Conservation (phyloP, 2,888 invertebrate genomes). For the Rhogogaster chlorosoma region DNA sequence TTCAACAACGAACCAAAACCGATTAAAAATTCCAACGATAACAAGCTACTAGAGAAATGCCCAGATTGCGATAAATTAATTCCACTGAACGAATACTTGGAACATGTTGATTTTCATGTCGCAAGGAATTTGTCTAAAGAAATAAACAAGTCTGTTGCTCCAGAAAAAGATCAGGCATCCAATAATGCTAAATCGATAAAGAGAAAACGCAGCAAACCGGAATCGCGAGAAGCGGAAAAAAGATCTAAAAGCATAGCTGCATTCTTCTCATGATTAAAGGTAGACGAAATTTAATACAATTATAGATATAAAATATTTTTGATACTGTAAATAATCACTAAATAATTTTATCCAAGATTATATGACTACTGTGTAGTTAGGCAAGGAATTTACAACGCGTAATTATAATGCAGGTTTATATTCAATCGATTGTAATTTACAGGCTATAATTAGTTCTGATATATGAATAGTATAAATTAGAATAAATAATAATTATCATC, state of each 20-base stretch:
- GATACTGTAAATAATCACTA: conserved; percentile 19
- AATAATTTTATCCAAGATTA: background rate
- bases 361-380: conserved; percentile 20
- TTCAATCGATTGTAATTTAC: conserved; percentile 15
- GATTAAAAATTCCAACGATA: conserved; percentile 66
- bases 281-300: background rate
- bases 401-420: background rate
- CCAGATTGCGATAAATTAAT: conserved; percentile 85
- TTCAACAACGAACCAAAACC: conserved; percentile 63
- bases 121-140: conserved; percentile 88
- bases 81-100: conserved; percentile 81
- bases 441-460: background rate
- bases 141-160: conserved; percentile 79
- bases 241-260: conserved; percentile 56
- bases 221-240: conserved; percentile 51
- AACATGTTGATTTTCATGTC: conserved; percentile 92
- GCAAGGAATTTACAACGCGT: background rate
- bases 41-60: conserved; percentile 80
- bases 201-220: conserved; percentile 50
- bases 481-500: conserved; percentile 35
- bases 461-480: background rate
- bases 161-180: conserved; percentile 73
- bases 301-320: conserved; percentile 34
- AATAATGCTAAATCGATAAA: conserved; percentile 66
- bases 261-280: conserved; percentile 66